Conservation (phyloP, 2,888 invertebrate genomes). For the Campopleginae sp. region DNA sequence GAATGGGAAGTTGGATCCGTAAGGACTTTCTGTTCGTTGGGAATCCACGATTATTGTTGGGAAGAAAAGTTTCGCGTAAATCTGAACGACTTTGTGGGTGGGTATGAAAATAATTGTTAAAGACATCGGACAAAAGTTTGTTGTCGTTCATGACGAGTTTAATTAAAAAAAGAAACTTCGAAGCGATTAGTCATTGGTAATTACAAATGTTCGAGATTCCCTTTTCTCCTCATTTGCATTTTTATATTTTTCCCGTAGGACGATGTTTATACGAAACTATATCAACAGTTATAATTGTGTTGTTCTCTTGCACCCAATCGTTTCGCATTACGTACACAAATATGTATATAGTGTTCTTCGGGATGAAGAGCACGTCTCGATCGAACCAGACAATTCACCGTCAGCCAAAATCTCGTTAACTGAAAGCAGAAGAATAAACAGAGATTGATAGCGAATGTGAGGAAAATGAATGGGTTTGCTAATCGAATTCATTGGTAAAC, state of each 20-base stretch:
- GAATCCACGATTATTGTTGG: neutral
- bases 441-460: neutral
- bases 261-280: slow-evolving; percentile 56
- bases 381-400: slow-evolving; percentile 23
- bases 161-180: slow-evolving; percentile 51
- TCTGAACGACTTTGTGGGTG: neutral
- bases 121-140: neutral
- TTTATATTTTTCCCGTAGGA: neutral
- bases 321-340: slow-evolving; percentile 41
- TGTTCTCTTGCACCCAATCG: slow-evolving; percentile 40
- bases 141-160: slow-evolving; percentile 54
- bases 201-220: slow-evolving; percentile 59
- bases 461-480: slow-evolving; percentile 25
- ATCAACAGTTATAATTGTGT: slow-evolving; percentile 37
- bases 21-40: neutral
- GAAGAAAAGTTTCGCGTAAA: neutral
- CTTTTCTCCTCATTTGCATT: slow-evolving; percentile 29
- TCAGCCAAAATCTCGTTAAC: slow-evolving; percentile 43
- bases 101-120: neutral
- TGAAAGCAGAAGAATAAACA: slow-evolving; percentile 57
- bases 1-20: neutral
- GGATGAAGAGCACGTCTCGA: slow-evolving; percentile 24
- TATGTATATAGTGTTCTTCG: slow-evolving; percentile 32
- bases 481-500: slow-evolving; percentile 24
- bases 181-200: slow-evolving; percentile 51